A percentile compares a stretch with the other conserved stretches of the same genome.
Evolutionary conservation across 2,113 vertebrate species (phyloP).

Genomic region (Pomatostomus ruficeps): DNA sequence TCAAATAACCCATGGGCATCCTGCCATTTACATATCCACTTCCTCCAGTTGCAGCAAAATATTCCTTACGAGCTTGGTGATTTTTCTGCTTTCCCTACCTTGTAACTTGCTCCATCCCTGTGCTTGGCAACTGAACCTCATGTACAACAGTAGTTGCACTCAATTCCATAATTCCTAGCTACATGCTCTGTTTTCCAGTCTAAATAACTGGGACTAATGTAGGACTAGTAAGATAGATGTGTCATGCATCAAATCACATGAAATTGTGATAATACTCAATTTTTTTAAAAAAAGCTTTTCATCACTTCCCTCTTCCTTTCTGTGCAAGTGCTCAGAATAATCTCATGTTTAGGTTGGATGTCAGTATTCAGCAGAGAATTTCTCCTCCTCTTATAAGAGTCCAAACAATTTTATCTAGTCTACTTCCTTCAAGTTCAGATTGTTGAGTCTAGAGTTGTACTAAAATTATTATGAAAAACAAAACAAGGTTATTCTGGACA

Average conservation of each 20-base stretch:
- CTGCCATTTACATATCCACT: not conserved
- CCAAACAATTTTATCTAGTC: slow-evolving; percentile 14
- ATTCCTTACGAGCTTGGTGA: not conserved
- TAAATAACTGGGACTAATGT: not conserved
- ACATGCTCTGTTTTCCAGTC: not conserved
- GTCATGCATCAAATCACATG: not conserved
- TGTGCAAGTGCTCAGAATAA: not conserved
- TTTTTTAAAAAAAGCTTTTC: not conserved
- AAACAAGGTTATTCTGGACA: not conserved
- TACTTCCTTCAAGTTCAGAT: not conserved
- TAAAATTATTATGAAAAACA: not conserved
- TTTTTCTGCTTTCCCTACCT: not conserved
- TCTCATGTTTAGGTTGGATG: not conserved
- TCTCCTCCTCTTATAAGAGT: not conserved
- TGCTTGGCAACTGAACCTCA: not conserved
- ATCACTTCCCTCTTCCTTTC: not conserved
- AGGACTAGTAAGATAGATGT: not conserved
- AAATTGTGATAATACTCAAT: not conserved
- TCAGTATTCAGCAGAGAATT: not conserved
- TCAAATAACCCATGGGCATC: not conserved
- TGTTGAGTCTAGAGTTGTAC: slow-evolving; percentile 5
- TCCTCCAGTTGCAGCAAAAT: not conserved
- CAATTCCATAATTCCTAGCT: not conserved
- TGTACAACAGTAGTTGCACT: not conserved
- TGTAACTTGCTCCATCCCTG: not conserved